These are phyloP conservation scores for Opisthograptis luteolata DNA, from an alignment of 2,888 invertebrate genomes.

Conservation along the genomic window DNA sequence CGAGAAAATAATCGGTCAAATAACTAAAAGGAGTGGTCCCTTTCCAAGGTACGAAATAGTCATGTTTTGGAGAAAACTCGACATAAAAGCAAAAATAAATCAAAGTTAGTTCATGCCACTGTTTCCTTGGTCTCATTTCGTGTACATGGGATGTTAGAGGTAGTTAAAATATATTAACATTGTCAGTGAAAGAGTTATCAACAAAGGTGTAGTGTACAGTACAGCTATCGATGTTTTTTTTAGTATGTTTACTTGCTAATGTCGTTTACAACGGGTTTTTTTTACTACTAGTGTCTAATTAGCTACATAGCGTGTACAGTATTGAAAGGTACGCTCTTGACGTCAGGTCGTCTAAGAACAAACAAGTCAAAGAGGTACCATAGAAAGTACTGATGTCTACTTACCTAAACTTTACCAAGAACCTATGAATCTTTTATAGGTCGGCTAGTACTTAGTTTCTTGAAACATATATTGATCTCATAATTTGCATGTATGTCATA, in stretches of 20 bases:
- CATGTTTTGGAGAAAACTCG: slow-evolving; percentile 51
- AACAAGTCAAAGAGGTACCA: neutral
- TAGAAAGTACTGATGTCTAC: too few relatives aligned
- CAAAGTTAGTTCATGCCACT: neutral
- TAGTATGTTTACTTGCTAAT: slow-evolving; percentile 63
- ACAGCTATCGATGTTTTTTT: slow-evolving; percentile 49
- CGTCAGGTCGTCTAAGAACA: neutral
- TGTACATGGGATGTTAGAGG: neutral
- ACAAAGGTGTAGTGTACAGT: slow-evolving; percentile 58
- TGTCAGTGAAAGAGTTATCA: too few relatives aligned
- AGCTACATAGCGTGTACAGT: neutral
- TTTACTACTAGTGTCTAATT: neutral
- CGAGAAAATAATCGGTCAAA: slow-evolving; percentile 95
- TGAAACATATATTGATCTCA: too few relatives aligned
- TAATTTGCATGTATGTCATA: too few relatives aligned
- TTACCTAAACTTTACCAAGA: too few relatives aligned
- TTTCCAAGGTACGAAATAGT: slow-evolving; percentile 91
- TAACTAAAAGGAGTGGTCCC: slow-evolving; percentile 96
- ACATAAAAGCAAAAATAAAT: slow-evolving; percentile 6
- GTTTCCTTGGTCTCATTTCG: neutral
- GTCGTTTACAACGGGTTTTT: slow-evolving; percentile 14
- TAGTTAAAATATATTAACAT: slow-evolving; percentile 35
- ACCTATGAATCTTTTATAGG: too few relatives aligned
- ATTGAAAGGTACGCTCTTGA: too few relatives aligned
- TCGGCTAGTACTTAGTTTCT: too few relatives aligned